A percentile compares a stretch with the other conserved stretches of the same genome.
Evolutionary conservation across 1,140 invertebrate genomes (phyloP).

Genomic region (Homarus americanus): DNA sequence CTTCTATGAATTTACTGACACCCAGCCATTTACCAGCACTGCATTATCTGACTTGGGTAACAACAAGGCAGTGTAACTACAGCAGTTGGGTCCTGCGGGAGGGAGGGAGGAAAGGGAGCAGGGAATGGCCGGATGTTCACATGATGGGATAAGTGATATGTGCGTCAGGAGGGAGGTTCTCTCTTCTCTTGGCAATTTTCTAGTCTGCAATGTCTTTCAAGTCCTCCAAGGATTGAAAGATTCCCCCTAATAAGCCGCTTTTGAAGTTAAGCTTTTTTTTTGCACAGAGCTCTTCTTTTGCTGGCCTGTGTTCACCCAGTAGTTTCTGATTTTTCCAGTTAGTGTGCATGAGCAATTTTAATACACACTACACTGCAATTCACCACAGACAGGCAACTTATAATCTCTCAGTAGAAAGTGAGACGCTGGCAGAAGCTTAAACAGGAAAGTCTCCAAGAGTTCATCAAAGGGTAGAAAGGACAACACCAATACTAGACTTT

Average conservation of each 20-base stretch:
- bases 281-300: constrained; percentile 38
- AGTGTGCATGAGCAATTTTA: constrained; percentile 55
- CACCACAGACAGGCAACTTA: constrained; percentile 61
- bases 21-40: constrained; percentile 65
- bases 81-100: constrained; percentile 60
- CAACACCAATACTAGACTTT: constrained; percentile 74
- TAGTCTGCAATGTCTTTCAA: constrained; percentile 50
- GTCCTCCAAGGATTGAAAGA: constrained; percentile 49
- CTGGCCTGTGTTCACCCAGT: constrained; percentile 40
- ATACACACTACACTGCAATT: constrained; percentile 55
- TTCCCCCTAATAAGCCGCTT: constrained; percentile 50
- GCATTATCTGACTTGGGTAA: constrained; percentile 55
- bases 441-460: constrained; percentile 59
- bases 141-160: constrained; percentile 69
- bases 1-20: constrained; percentile 18
- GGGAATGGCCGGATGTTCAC: constrained; percentile 70
- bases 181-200: constrained; percentile 63
- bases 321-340: constrained; percentile 26
- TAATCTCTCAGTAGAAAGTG: constrained; percentile 49
- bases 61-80: constrained; percentile 56
- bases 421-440: constrained; percentile 64
- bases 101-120: constrained; percentile 62
- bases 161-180: constrained; percentile 68
- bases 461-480: constrained; percentile 67
- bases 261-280: constrained; percentile 42